phyloP scores from a whole-genome alignment of 2,113 vertebrate species.

The Tetrao urogallus region DNA sequence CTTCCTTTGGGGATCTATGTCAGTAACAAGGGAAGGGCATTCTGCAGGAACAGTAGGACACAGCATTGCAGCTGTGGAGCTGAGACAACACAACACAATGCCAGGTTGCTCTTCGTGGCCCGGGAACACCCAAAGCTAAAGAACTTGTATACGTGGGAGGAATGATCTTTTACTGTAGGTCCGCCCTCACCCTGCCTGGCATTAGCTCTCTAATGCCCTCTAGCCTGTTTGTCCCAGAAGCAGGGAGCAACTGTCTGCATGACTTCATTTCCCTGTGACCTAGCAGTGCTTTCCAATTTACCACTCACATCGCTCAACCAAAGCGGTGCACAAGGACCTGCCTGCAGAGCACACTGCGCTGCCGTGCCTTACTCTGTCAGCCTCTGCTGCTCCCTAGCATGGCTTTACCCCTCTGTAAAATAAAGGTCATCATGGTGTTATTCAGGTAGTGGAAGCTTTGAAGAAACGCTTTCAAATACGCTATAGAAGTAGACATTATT shows the following conservation, averaged over 20 bases:
- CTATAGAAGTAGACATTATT: conserved; percentile 50
- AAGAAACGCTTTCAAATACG: conserved; percentile 52
- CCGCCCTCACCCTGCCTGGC: not conserved
- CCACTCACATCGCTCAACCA: not conserved
- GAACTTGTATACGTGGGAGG: not conserved
- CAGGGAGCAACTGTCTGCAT: not conserved
- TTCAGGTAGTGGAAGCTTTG: conserved; percentile 35
- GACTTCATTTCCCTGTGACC: not conserved
- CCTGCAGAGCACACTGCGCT: not conserved
- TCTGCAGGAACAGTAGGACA: not conserved
- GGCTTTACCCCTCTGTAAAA: conserved; percentile 27
- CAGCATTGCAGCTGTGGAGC: not conserved
- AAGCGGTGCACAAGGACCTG: rapidly evolving
- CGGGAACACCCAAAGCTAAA: not conserved
- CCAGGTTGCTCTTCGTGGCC: not conserved
- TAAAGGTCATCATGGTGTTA: conserved; percentile 38
- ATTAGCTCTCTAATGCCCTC: not conserved
- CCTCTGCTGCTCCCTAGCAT: not conserved
- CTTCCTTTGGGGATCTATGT: not conserved
- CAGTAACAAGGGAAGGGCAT: not conserved
- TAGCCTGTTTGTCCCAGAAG: not conserved
- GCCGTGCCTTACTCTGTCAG: not conserved
- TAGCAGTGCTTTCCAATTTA: not conserved
- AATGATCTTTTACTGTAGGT: not conserved
- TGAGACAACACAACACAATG: not conserved